Base-by-base conservation (phyloP, 2,797 vertebrate genomes). In the Hyperoplus immaculatus region DNA sequence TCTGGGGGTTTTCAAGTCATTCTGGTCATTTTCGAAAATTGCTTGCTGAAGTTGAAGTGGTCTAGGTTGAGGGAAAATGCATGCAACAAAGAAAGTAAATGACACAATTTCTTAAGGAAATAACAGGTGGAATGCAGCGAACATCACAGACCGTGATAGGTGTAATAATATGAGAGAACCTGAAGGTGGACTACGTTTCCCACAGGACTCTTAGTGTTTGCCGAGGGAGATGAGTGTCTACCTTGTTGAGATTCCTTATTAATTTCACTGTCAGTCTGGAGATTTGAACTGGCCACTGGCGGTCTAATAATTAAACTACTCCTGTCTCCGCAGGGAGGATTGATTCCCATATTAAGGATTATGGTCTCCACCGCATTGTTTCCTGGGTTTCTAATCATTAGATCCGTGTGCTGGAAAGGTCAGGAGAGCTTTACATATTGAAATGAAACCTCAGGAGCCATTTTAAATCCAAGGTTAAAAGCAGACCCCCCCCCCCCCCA, bases 11-110 rank as follows among this genome's bases (percentile, higher is more conserved):
- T 59, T 69, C 41, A 59, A 80, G 72, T 80, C 69, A 46, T 79
- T 87, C 79, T 69, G 80, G 69, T 79, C 81, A 80, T 80, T 70
- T 69, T 63, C 53, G 78, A 83, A 83, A 88, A 88, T 85, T 54
- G 80, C 77, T 84, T 72, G 64, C 54, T 77, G 82, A 78, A 77
- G 68, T 60, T 70, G 75, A 85, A 74, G 69, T 66, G 72, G 78
- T 81, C 2, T 9, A 50, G 71, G 66, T 81, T 79, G 66, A 77
- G 46, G 66, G 54, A 54, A 83, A 84, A 81, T 41, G 36, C 58
- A 69, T 0, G 3, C 62, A 73, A 72, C 53, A 67, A 82, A 87
- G 63, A 86, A 73, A 56, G 41, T 64, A 69, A 87, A 80, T 84
- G 58, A 72, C 59, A 77, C 57, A 16, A 41, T 83, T 87, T 88